phyloP scores from a whole-genome alignment of 2,113 vertebrate species.

The Scolopax mira region DNA sequence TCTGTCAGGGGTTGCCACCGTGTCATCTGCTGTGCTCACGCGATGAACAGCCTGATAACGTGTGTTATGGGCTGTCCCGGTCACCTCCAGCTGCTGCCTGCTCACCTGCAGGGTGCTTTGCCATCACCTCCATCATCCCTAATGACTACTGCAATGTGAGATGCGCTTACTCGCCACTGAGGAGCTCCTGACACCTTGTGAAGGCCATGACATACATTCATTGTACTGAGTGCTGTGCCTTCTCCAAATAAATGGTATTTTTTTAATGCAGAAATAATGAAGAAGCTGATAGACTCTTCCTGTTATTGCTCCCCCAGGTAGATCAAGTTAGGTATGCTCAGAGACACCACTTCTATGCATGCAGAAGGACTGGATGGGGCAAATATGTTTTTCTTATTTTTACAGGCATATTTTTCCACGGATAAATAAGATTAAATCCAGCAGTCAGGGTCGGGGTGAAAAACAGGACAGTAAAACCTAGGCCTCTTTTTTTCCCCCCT shows the following conservation, averaged over 20 bases:
- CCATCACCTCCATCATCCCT: accelerated
- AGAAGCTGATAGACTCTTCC: not conserved
- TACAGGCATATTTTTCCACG: not conserved
- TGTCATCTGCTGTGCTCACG: not conserved
- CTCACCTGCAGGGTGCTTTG: accelerated
- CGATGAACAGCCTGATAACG: accelerated
- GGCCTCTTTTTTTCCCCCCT: not conserved
- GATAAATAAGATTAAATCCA: not conserved
- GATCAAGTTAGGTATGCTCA: not conserved
- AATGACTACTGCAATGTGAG: accelerated
- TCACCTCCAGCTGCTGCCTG: not conserved
- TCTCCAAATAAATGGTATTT: not conserved
- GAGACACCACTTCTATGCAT: not conserved
- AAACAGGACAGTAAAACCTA: not conserved
- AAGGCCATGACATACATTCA: not conserved
- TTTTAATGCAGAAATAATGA: not conserved
- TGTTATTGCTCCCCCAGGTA: not conserved
- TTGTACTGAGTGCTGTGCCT: not conserved
- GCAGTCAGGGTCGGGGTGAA: not conserved
- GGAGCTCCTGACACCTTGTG: not conserved
- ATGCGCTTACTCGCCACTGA: accelerated
- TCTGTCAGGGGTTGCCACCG: not conserved
- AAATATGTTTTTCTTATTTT: not conserved
- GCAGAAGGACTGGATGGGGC: accelerated
- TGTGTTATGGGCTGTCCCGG: not conserved